Conservation (phyloP, 2,113 vertebrate species). For the Platichthys flesus region DNA sequence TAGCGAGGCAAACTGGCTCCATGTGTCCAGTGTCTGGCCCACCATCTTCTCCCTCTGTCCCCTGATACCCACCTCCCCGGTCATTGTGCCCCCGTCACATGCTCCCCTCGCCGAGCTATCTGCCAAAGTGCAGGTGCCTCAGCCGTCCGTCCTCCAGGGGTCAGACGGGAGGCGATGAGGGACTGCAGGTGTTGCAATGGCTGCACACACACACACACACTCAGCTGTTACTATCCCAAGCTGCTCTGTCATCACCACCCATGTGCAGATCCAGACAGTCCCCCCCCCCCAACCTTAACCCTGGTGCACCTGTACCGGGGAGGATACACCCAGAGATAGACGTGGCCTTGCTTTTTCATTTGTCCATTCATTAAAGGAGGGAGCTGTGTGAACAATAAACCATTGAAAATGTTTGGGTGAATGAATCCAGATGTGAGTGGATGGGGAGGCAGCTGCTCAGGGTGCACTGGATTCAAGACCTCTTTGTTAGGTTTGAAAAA, state of each 20-base stretch:
- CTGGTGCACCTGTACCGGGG: slow-evolving; percentile 56
- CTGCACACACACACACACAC: slow-evolving; percentile 18
- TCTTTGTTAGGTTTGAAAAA: slow-evolving; percentile 7
- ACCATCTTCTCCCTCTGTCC: slow-evolving; percentile 10
- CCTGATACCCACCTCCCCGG: slow-evolving; percentile 16
- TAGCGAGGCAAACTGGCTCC: slow-evolving; percentile 76
- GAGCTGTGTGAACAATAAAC: slow-evolving; percentile 47
- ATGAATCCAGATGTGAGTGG: slow-evolving; percentile 59
- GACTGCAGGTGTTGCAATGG: slow-evolving; percentile 59
- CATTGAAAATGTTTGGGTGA: slow-evolving; percentile 61
- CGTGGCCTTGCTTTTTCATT: slow-evolving; percentile 52
- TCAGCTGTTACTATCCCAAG: slow-evolving; percentile 40
- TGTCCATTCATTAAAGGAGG: slow-evolving; percentile 52
- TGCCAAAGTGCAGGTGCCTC: slow-evolving; percentile 62
- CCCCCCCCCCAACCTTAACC: slow-evolving; percentile 35
- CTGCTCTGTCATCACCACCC: slow-evolving; percentile 59
- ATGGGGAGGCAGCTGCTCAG: slow-evolving; percentile 12
- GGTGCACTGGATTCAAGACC: neutral
- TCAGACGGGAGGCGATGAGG: slow-evolving; percentile 67
- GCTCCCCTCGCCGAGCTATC: slow-evolving; percentile 29
- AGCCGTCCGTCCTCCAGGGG: slow-evolving; percentile 49
- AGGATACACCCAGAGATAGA: slow-evolving; percentile 33
- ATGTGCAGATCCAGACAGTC: slow-evolving; percentile 36
- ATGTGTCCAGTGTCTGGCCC: slow-evolving; percentile 70
- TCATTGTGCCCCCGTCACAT: slow-evolving; percentile 28